Base-by-base conservation (phyloP, 2,888 invertebrate species). In the Pammene fasciana region DNA sequence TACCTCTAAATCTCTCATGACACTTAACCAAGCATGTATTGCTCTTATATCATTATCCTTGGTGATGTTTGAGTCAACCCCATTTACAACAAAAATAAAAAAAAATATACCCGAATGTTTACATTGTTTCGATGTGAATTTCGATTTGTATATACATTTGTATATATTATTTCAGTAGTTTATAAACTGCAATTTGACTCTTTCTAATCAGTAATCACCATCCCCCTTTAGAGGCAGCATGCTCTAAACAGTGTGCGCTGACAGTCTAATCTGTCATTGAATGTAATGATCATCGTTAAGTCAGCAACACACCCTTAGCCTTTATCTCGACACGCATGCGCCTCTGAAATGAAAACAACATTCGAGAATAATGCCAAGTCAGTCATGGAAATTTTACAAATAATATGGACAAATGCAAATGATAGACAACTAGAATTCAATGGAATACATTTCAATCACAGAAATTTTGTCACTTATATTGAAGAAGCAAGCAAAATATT, bases 271-370 rank as follows among this genome's bases (percentile, higher is more conserved):
- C 84, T 85, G 86, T 87, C 85, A 79, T 76, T 80, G 77, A 75
- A 79, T 76, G 79, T 78, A 75, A 77, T 61, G 81, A 81, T 78
- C 79, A 77, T 77, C 80, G 75, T 78, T 78, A 82, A 83, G 87
- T 89, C 92, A 91, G 92, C 90, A 86, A 89, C 92, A 92, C 92
- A 92, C 89, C 88, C 83, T 83, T 92, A 91, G 88, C 92, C 93
- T 82, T 88, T 86, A 87, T 88, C 87, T 88, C 91, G 87, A 89
- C 88, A 86, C 87, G 92, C 93, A 93, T 93, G 93, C 89, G 93
- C 93, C 93, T 93, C 93, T 93, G 93, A 90, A 93, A 93, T 86
- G 82, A 90, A 90, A 89, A 90, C 86, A 89, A 90, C 86, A 88
- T 83, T 85, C 83, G 88, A 90, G 86, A 91, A 90, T 91, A 89